Conservation (phyloP, 2,113 vertebrate genomes). For the Coturnix japonica region DNA sequence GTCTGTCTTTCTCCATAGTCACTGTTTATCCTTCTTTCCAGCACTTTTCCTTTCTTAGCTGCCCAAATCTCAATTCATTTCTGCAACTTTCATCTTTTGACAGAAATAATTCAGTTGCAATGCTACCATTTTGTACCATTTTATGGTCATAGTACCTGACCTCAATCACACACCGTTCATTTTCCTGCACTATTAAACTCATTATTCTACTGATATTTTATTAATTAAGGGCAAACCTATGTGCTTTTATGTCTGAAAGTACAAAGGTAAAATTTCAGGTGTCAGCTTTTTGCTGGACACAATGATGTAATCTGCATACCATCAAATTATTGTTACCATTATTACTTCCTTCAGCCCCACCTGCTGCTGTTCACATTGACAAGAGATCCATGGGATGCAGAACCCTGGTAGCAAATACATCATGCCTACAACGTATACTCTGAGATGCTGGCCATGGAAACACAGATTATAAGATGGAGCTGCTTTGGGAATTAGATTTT, state of each 20-base stretch:
- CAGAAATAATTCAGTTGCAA: not conserved
- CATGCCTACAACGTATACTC: not conserved
- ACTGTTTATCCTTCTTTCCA: not conserved
- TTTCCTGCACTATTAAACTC: not conserved
- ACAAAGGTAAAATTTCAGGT: not conserved
- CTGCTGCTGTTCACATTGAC: not conserved
- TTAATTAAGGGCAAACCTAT: not conserved
- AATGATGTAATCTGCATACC: not conserved
- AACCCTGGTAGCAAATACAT: not conserved
- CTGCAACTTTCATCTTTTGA: not conserved
- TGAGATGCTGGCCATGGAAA: not conserved
- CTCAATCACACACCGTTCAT: not conserved
- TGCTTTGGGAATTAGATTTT: not conserved
- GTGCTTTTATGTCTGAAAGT: not conserved
- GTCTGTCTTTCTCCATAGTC: rapidly evolving
- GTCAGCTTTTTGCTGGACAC: not conserved
- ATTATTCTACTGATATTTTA: not conserved
- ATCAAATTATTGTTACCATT: not conserved
- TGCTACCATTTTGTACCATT: not conserved
- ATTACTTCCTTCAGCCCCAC: not conserved
- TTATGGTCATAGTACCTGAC: not conserved
- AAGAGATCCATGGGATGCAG: not conserved
- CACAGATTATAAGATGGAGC: not conserved
- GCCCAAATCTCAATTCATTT: not conserved
- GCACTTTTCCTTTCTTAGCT: not conserved